Conservation (phyloP, 30 jellyfish, hydroid and myxozoan genomes). For the Cassiopea andromeda region DNA sequence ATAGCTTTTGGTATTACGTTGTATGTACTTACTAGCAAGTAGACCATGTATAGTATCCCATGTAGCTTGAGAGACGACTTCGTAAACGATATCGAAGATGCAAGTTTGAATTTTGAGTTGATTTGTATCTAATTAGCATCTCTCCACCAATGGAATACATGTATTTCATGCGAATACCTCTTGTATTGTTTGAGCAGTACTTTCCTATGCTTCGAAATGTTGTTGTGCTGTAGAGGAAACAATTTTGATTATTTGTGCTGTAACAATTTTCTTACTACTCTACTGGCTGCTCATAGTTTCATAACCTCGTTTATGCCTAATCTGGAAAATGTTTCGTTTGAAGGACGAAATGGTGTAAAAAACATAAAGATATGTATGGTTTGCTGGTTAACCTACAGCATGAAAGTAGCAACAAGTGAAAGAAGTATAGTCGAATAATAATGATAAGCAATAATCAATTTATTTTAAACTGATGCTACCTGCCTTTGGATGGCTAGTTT, state of each 20-base stretch:
- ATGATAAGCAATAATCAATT: too few species aligned
- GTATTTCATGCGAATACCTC: not conserved
- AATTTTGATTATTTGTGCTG: too few species aligned
- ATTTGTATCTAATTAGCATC: conserved; percentile 28
- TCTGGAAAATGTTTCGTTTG: too few species aligned
- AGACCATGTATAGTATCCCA: not conserved
- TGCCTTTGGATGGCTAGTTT: too few species aligned
- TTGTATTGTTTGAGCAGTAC: conserved; percentile 44
- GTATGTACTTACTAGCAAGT: conserved; percentile 31
- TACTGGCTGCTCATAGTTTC: not conserved
- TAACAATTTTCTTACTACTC: not conserved
- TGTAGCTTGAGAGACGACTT: not conserved
- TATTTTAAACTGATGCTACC: too few species aligned
- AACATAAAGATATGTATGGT: too few species aligned
- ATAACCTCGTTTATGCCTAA: too few species aligned
- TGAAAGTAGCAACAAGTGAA: too few species aligned
- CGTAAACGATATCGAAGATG: conserved; percentile 28
- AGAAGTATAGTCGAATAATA: too few species aligned
- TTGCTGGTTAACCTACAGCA: too few species aligned
- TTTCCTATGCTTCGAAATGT: conserved; percentile 39
- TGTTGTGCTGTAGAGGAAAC: not conserved
- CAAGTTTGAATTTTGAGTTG: conserved; percentile 1
- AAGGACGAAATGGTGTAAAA: too few species aligned
- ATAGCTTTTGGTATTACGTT: too few species aligned
- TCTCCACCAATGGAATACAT: conserved; percentile 50